phyloP scores from a whole-genome alignment of 2,113 vertebrate species.

The Gymnobelideus leadbeateri region DNA sequence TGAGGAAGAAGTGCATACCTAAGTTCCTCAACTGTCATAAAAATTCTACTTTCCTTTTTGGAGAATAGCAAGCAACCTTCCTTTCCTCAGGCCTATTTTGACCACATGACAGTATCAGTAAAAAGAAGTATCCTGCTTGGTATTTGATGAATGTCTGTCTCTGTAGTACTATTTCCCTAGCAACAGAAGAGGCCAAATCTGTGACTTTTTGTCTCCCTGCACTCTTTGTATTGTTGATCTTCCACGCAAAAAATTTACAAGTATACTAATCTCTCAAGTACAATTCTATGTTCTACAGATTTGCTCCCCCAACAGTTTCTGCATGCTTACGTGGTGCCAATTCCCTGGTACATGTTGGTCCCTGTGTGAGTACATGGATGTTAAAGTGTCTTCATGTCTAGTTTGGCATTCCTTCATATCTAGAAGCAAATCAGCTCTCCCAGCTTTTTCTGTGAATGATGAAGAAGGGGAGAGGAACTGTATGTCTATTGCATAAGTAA shows the following conservation, averaged over 20 bases:
- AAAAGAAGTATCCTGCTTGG: neutral
- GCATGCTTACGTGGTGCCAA: neutral
- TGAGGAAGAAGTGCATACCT: neutral
- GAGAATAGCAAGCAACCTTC: neutral
- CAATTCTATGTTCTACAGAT: neutral
- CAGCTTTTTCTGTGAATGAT: neutral
- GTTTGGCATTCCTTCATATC: neutral
- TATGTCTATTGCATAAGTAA: neutral
- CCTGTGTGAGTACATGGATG: neutral
- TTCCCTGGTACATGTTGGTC: neutral
- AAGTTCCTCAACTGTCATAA: neutral
- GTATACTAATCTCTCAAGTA: neutral
- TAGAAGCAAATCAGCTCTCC: neutral
- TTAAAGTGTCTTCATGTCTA: neutral
- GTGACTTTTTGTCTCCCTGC: neutral
- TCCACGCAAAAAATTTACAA: neutral
- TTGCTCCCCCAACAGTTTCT: neutral
- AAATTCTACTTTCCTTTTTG: neutral
- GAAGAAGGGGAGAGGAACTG: neutral
- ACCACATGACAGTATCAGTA: neutral
- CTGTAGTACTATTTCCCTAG: neutral
- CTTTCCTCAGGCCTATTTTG: neutral
- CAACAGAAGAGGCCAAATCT: neutral
- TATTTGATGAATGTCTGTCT: neutral
- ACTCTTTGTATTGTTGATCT: neutral